Percentiles rank a stretch among this genome's conserved stretches.
Conservation (phyloP, 2,888 invertebrate genomes). For the Heliothis peltigera region DNA sequence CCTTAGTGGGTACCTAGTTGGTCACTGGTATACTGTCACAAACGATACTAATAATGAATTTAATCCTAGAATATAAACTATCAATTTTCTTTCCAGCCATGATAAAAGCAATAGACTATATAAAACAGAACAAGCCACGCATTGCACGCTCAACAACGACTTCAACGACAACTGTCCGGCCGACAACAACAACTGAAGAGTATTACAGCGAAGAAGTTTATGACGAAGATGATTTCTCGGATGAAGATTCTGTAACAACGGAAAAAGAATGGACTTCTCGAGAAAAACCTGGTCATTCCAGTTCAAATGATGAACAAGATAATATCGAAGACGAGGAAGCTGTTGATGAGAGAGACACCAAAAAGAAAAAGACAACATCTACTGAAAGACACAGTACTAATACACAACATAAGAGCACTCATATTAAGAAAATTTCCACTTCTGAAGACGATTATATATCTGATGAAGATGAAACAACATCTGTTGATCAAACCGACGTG, state of each 20-base stretch:
- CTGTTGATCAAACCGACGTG: background rate
- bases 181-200: constrained; percentile 1
- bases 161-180: constrained; percentile 18
- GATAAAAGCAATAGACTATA: constrained; percentile 67
- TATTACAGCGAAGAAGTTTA: constrained; percentile 4
- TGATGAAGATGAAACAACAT: background rate
- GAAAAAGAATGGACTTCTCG: background rate
- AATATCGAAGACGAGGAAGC: constrained; percentile 2
- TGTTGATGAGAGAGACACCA: constrained; percentile 2
- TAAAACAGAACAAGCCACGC: constrained; percentile 65
- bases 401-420: background rate
- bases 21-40: background rate
- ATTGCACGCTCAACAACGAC: constrained; percentile 48
- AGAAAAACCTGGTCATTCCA: background rate
- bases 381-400: background rate
- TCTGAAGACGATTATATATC: background rate
- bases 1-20: no score
- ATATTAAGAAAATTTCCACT: background rate
- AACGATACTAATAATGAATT: background rate
- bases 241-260: background rate
- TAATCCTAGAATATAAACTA: background rate
- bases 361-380: background rate
- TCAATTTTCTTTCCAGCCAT: constrained; percentile 68
- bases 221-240: constrained; percentile 12
- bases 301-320: background rate